Conservation (phyloP, 2,888 invertebrate genomes). For the Drosophila mercatorum region DNA sequence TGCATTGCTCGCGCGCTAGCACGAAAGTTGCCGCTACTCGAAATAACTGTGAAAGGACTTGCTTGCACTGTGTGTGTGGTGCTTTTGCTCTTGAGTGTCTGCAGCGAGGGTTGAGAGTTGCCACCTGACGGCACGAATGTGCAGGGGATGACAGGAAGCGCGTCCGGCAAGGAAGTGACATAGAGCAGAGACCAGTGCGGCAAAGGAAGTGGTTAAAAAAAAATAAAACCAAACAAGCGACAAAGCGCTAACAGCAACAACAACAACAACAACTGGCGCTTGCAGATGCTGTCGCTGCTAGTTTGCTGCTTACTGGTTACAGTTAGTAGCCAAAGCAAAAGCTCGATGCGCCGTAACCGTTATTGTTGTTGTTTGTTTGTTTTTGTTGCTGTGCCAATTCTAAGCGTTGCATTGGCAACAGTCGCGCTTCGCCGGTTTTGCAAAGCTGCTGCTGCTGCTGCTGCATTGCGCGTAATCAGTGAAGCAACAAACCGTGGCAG, state of each 20-base stretch:
- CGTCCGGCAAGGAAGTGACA: constrained; percentile 69
- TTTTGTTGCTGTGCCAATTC: constrained; percentile 77
- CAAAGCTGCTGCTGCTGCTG: constrained; percentile 54
- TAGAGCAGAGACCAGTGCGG: constrained; percentile 38
- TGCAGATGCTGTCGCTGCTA: constrained; percentile 22
- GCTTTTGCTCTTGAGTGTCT: constrained; percentile 7
- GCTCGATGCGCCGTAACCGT: constrained; percentile 70
- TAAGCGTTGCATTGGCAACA: constrained; percentile 79
- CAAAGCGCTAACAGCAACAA: constrained; percentile 45
- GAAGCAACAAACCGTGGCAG: constrained; percentile 80
- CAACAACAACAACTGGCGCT: constrained; percentile 29
- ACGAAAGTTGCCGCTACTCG: constrained; percentile 29
- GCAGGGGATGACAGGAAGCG: constrained; percentile 63
- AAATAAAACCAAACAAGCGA: constrained; percentile 20
- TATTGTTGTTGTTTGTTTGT: constrained; percentile 48
- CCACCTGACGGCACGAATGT: constrained; percentile 57
- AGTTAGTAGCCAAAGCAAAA: constrained; percentile 60
- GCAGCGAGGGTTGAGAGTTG: constrained; percentile 37
- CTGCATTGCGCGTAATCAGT: constrained; percentile 81
- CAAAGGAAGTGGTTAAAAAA: constrained; percentile 74
- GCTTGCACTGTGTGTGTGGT: constrained; percentile 16
- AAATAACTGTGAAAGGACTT: constrained; percentile 28
- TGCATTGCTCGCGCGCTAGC: constrained; percentile 21
- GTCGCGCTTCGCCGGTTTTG: constrained; percentile 81
- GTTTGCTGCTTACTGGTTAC: constrained; percentile 52